Conservation (phyloP, 2,888 invertebrate species). For the Ypsolopha sequella region DNA sequence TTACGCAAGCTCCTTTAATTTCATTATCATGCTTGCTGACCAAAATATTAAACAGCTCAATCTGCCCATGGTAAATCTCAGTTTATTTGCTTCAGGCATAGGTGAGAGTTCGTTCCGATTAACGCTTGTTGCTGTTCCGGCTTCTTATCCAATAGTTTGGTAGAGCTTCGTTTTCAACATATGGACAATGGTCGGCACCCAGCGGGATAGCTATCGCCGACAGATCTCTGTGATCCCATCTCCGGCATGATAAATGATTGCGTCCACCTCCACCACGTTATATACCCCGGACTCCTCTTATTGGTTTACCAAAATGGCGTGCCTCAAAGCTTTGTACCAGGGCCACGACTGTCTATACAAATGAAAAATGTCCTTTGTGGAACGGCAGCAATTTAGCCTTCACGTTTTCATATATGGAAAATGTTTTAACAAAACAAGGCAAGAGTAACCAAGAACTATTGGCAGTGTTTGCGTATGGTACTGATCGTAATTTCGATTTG, state of each 20-base stretch:
- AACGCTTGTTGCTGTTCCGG: constrained; percentile 22
- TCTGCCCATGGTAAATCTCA: too few species aligned
- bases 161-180: constrained; percentile 10
- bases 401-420: constrained; percentile 20
- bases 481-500: constrained; percentile 22
- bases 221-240: constrained; percentile 26
- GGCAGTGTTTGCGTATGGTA: too few species aligned
- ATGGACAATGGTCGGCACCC: constrained; percentile 22
- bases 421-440: too few species aligned
- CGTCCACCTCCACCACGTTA: constrained; percentile 9
- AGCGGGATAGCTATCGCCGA: constrained; percentile 17
- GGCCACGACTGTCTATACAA: constrained; percentile 21
- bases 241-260: constrained; percentile 9
- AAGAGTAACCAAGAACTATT: too few species aligned
- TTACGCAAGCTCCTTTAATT: too few species aligned
- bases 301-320: constrained; percentile 19
- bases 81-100: constrained; percentile 1
- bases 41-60: too few species aligned
- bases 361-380: constrained; percentile 55
- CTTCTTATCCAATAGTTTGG: constrained; percentile 22
- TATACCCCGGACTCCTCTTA: constrained; percentile 13
- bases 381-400: constrained; percentile 25
- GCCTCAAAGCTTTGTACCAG: constrained; percentile 7
- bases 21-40: too few species aligned
- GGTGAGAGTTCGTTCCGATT: constrained; percentile 32